phyloP scores from a whole-genome alignment of 2,888 invertebrate genomes.

The Spicauda simplicius region DNA sequence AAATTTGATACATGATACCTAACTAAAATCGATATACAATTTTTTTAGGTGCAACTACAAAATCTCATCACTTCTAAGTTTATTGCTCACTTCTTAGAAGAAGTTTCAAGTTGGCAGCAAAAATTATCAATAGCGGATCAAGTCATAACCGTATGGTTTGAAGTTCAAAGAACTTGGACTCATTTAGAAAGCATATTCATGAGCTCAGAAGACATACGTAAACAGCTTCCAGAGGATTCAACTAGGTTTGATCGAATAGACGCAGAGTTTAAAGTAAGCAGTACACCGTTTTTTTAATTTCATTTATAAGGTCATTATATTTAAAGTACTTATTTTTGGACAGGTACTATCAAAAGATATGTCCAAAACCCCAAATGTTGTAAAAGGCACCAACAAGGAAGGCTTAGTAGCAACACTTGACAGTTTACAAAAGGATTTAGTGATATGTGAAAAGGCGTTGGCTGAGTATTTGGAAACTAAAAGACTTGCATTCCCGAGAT shows the following conservation, averaged over 20 bases:
- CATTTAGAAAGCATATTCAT: slow-evolving; percentile 99
- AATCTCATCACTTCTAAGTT: slow-evolving; percentile 98
- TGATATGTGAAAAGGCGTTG: slow-evolving; percentile 97
- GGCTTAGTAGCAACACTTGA: slow-evolving; percentile 93
- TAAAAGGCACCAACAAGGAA: slow-evolving; percentile 94
- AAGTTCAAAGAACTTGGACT: slow-evolving; percentile 98
- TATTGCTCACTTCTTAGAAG: slow-evolving; percentile 97
- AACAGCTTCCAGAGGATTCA: slow-evolving; percentile 97
- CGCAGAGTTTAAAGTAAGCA: slow-evolving; percentile 91
- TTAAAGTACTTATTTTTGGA: slow-evolving; percentile 42
- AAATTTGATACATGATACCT: not conserved
- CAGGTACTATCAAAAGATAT: slow-evolving; percentile 90
- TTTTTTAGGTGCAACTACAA: slow-evolving; percentile 93
- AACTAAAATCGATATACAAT: not conserved
- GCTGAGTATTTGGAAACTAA: slow-evolving; percentile 99
- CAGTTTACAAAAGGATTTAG: slow-evolving; percentile 92
- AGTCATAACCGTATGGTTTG: slow-evolving; percentile 96
- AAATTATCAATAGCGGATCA: slow-evolving; percentile 97
- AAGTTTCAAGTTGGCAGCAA: slow-evolving; percentile 97
- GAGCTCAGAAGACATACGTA: slow-evolving; percentile 98
- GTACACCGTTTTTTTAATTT: not conserved
- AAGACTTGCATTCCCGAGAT: slow-evolving; percentile 96
- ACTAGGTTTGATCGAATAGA: slow-evolving; percentile 96
- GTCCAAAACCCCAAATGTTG: slow-evolving; percentile 93
- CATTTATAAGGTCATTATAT: slow-evolving; percentile 37